Base-by-base conservation (phyloP, 2,888 invertebrate species). In the Cephonodes hylas region DNA sequence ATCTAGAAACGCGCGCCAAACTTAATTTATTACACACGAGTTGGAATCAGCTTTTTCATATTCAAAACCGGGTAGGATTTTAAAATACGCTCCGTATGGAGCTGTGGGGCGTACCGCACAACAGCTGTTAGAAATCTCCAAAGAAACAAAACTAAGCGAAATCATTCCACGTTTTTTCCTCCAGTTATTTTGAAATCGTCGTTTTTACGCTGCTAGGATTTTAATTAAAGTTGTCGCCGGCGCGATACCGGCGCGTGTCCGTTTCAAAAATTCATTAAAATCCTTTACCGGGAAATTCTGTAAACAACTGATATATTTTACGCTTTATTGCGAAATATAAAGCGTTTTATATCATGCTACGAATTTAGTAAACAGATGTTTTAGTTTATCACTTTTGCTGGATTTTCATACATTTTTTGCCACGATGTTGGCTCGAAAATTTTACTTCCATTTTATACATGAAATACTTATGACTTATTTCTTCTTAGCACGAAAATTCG, bases 151-250 rank as follows among this genome's bases (percentile, higher is more conserved):
- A 80, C 77, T 77, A 77, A 76, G 76, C 69, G 69, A 74, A 78
- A 76, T 78, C 73, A 73, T 74, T 72, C 64, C 64, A 59, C 72
- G 60, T 73, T 73, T 79, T 79, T 77, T 72, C 69, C 74, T 73
- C 68, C 74, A 77, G 80, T 81, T 85, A 83, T 86, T 84, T 81
- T 74, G 77, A 76, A 76, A 77, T 81, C 81, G 81, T 70, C 75
- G 71, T 84, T 85, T 79, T 80, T 80, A 77, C 80, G 82, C 76
- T 76, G 72, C 76, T 79, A 79, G 77, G 31, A 67, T 84, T 87
- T 87, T 87, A 87, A 87, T 87, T 87, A 87, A 87, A 87, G 77
- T 84, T 85, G 80, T 84, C 77, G 79, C 75, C 71, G 69, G 71
- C 60, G 71, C 71, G 76, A 80, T 80, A 80, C 78, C 74, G 73